Percentiles rank a stretch among this genome's conserved stretches.
These are phyloP conservation scores for Thymelicus sylvestris DNA, from an alignment of 2,888 invertebrate species.

Conservation along the genomic window DNA sequence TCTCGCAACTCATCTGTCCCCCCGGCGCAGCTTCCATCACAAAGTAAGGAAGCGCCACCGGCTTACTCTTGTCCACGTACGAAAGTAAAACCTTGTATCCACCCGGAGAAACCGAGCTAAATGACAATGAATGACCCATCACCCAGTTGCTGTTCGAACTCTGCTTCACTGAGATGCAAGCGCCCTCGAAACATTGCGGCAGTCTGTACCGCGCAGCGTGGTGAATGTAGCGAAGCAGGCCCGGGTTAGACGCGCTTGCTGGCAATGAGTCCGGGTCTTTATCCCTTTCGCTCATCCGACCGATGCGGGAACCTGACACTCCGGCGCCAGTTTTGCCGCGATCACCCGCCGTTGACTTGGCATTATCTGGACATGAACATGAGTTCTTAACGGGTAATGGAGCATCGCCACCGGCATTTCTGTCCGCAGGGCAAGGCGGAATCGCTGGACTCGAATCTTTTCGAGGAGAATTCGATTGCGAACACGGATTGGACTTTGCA, in stretches of 20 bases:
- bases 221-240: slow-evolving; percentile 73
- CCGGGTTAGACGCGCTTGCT: slow-evolving; percentile 65
- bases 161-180: slow-evolving; percentile 70
- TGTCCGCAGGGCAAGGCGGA: slow-evolving; percentile 37
- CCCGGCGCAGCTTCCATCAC: slow-evolving; percentile 80
- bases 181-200: slow-evolving; percentile 81
- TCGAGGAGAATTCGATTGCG: slow-evolving; percentile 53
- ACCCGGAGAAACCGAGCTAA: slow-evolving; percentile 79
- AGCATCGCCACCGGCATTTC: slow-evolving; percentile 53
- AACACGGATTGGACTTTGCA: slow-evolving; percentile 61
- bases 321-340: slow-evolving; percentile 79
- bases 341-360: slow-evolving; percentile 55
- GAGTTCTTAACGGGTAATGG: slow-evolving; percentile 49
- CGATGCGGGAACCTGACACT: slow-evolving; percentile 72
- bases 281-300: slow-evolving; percentile 49
- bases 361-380: slow-evolving; percentile 48
- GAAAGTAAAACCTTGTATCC: slow-evolving; percentile 75
- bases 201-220: slow-evolving; percentile 71
- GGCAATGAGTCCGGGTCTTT: slow-evolving; percentile 60
- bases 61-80: slow-evolving; percentile 65
- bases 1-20: slow-evolving; percentile 76
- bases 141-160: slow-evolving; percentile 66
- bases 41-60: slow-evolving; percentile 68
- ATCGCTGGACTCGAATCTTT: slow-evolving; percentile 42
- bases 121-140: slow-evolving; percentile 71